These are phyloP conservation scores for Drosophila lini DNA, from an alignment of 1,140 invertebrate genomes.

Conservation along the genomic window DNA sequence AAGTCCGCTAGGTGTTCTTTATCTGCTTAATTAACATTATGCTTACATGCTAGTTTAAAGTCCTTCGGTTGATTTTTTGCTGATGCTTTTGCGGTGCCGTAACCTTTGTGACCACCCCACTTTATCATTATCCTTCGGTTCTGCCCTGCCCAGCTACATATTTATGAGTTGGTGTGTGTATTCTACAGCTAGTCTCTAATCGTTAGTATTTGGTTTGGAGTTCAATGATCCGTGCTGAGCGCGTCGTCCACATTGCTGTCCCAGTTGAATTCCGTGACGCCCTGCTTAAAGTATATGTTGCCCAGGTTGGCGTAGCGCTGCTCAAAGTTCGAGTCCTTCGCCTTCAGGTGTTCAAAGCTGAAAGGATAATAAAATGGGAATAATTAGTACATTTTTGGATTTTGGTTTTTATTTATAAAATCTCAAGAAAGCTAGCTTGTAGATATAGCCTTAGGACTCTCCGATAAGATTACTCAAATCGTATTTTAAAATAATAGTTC, in stretches of 20 bases:
- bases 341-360: constrained; percentile 92
- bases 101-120: constrained; percentile 29
- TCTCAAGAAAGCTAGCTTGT: too few species aligned
- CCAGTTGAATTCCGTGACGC: constrained; percentile 93
- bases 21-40: constrained; percentile 66
- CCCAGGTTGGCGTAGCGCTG: constrained; percentile 92
- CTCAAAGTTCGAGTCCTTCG: constrained; percentile 91
- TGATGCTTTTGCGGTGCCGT: constrained; percentile 27
- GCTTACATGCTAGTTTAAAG: constrained; percentile 75
- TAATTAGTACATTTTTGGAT: background rate
- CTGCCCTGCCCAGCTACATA: constrained; percentile 28
- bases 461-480: too few species aligned
- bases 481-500: too few species aligned
- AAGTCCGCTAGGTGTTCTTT: constrained; percentile 45
- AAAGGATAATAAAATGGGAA: constrained; percentile 9
- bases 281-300: constrained; percentile 88
- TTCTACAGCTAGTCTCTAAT: constrained; percentile 63
- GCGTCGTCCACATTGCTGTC: constrained; percentile 92
- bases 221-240: constrained; percentile 84
- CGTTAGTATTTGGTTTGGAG: constrained; percentile 75
- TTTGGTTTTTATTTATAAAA: background rate
- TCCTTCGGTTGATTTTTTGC: constrained; percentile 69
- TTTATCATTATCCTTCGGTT: background rate
- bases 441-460: too few species aligned
- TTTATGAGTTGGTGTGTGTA: constrained; percentile 31